Evolutionary conservation across 2,113 vertebrate genomes (phyloP).

Genomic region (Bujurquina vittata): DNA sequence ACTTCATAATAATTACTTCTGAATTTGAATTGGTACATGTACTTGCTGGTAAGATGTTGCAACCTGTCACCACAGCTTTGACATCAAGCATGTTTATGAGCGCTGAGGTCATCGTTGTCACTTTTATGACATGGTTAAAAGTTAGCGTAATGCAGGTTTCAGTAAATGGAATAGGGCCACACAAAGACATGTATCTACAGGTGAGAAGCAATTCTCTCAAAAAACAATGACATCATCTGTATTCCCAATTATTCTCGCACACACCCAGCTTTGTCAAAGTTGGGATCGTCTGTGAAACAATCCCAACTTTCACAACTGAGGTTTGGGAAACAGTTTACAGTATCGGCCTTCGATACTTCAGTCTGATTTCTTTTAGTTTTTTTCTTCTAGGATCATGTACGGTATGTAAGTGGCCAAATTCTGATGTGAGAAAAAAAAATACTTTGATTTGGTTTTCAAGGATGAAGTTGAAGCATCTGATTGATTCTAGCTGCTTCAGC

Average conservation of each 20-base stretch:
- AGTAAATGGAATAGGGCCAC: background rate
- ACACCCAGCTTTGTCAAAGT: background rate
- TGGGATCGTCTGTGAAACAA: background rate
- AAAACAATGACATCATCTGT: slow-evolving; percentile 29
- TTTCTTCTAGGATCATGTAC: background rate
- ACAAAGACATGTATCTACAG: slow-evolving; percentile 12
- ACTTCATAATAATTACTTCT: background rate
- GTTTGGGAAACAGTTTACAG: background rate
- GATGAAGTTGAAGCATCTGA: background rate
- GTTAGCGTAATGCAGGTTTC: slow-evolving; percentile 27
- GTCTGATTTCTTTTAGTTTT: background rate
- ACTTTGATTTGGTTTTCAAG: background rate
- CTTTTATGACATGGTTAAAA: slow-evolving; percentile 21
- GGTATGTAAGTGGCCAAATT: background rate
- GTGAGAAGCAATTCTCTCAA: background rate
- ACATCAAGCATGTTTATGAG: background rate
- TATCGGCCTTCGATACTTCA: background rate
- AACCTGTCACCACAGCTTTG: background rate
- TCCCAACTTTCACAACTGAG: background rate
- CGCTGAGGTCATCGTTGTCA: background rate
- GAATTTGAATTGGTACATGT: background rate
- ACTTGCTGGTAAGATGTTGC: background rate
- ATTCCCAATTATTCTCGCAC: background rate
- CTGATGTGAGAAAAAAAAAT: background rate
- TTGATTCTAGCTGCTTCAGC: background rate